Evolutionary conservation across 37 sponge, comb jelly and placozoan species (phyloP), one percentile per base, ranked within the genome.

Genomic region (Chondrilla cf. caribensis): DNA sequence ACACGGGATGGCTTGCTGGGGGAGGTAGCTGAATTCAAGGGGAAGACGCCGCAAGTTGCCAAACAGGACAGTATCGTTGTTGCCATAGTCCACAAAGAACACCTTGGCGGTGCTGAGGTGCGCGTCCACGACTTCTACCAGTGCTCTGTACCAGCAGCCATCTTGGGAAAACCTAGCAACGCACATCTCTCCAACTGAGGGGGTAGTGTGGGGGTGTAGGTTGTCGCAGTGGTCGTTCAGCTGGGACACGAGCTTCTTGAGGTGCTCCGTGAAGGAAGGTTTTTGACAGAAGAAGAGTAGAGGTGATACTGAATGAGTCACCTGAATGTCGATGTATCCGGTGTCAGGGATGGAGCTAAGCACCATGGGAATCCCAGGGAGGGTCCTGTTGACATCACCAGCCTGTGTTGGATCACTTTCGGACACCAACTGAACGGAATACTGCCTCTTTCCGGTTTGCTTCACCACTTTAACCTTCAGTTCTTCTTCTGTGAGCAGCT

Each of bases 71-170:
- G 60, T n/a, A 29, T 89, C 88, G 0, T 35, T 37, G 78, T 92
- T 95, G 2, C 95, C 95, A 81, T 70, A 95, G 59, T 95, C 95
- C 21, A 95, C 55, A 65, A 72, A 95, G 36, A 70, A 24, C 11
- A 95, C 83, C 3, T 84, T 43, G 0, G 65, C 54, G 0, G 81
- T 82, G 0, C 47, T 42, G 1, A 17, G 26, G 21, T 24, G 29
- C 21, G 14, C 67, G 19, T 58, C 58, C 0, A 59, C 58, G 0
- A 32, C 17, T 19, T 70, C n/a, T 2, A 90, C 55, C 29, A 58
- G 24, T 3, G 64, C 84, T 24, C 90, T 40, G 60, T 91, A 91
- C 85, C 85, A 87, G 25, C 3, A 2, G 7, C 55, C 64, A 77
- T 91, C 87, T 19, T 77, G 44, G 28, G 77, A 60, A 67, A 79